Conservation (phyloP, 2,113 vertebrate genomes). For the Hippotragus niger region DNA sequence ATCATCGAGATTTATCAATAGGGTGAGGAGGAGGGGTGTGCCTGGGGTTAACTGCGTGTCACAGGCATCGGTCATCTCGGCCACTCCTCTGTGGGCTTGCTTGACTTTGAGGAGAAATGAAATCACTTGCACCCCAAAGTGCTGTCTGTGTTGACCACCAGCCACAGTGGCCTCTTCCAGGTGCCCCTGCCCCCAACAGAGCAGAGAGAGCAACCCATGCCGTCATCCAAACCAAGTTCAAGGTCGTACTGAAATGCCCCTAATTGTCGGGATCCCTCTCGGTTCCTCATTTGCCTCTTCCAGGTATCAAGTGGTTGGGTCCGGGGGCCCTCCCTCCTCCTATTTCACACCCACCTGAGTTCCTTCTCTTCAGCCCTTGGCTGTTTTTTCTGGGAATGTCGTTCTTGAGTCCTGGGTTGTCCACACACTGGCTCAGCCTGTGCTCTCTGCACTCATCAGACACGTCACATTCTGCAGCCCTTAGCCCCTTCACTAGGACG, state of each 20-base stretch:
- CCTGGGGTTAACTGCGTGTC: neutral
- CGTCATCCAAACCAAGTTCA: neutral
- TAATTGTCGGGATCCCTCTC: neutral
- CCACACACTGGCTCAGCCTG: neutral
- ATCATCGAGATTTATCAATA: neutral
- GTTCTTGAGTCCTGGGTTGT: neutral
- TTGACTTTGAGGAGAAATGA: neutral
- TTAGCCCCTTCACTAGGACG: neutral
- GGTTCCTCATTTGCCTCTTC: neutral
- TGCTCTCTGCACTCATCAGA: neutral
- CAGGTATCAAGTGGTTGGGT: neutral
- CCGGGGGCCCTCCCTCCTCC: neutral
- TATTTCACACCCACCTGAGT: neutral
- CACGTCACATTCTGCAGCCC: neutral
- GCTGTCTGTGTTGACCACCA: neutral
- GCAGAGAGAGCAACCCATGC: neutral
- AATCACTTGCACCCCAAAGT: neutral
- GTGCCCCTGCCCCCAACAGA: accelerated
- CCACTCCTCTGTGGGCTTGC: neutral
- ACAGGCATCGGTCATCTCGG: neutral
- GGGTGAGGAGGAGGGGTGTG: neutral
- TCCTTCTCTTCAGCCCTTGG: neutral
- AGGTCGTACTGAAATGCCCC: neutral
- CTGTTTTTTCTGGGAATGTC: neutral
- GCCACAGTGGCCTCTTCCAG: neutral